Base-by-base conservation (phyloP, 2,113 vertebrate species). In the Fulica atra region DNA sequence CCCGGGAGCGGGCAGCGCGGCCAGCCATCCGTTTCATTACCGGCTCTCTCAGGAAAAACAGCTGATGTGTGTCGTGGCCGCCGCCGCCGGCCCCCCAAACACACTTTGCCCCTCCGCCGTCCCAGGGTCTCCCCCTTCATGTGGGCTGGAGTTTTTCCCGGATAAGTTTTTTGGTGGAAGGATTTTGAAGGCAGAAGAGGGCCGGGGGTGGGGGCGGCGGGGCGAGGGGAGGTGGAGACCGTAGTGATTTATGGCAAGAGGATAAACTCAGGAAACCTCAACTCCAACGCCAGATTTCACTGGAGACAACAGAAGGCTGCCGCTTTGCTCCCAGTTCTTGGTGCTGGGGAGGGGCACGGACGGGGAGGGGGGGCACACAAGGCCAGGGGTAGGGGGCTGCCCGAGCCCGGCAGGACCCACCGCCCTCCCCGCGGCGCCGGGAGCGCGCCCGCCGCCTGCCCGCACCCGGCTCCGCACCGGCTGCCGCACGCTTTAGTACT, bases 111-210 rank as follows among this genome's bases (percentile, higher is more conserved):
- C 33, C 66, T 48, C 76, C 81, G 66, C 78, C 36, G 42, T 80
- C 70, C 83, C 69, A n/a, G 54, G 38, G 51, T 91, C 68, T 65
- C 72, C 86, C 83, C 92, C 89, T 97, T 97, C 86, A 91, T 95
- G 97, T 96, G 97, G 97, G 86, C 95, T 97, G 96, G 96, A 97
- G 80, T 54, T 87, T 72, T 87, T 95, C 91, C 85, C 79, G 68
- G 13, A 25, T 89, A 66, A 16, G 13, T 73, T 93, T 82, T 82
- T 93, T 36, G 78, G 93, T 89, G 88, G 94, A 96, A 93, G 50
- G 78, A 33, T 88, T 93, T 76, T 63, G 42, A 88, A 93, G 59
- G 51, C 79, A 81, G 80, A 78, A 72, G 92, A 38, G 66, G 53
- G 53, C 57, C 59, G 51, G 28, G 78, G 78, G 78, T 19, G 71